These are phyloP conservation scores for Thera britannica DNA, from an alignment of 2,888 invertebrate species.

Conservation along the genomic window DNA sequence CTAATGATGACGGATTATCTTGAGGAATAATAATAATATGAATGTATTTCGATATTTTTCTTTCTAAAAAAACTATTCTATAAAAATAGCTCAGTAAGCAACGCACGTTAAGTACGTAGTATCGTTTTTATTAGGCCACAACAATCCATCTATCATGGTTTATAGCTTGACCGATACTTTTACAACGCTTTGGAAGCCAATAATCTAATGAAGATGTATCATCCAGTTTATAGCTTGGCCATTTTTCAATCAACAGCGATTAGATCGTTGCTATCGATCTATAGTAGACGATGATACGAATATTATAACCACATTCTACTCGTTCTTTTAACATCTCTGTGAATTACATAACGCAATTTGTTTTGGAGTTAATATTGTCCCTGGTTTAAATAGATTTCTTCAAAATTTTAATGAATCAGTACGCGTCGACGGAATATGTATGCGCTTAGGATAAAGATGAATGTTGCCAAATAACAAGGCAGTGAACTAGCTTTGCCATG, in stretches of 20 bases:
- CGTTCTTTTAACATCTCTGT: background rate
- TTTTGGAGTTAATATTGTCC: background rate
- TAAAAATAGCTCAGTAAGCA: background rate
- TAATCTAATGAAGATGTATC: slow-evolving; percentile 26
- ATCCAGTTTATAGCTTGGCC: slow-evolving; percentile 2
- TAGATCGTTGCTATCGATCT: background rate
- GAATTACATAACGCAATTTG: background rate
- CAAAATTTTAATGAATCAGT: slow-evolving; percentile 17
- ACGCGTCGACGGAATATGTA: slow-evolving; percentile 13
- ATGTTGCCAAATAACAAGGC: slow-evolving; percentile 20
- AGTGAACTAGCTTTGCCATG: slow-evolving; percentile 6
- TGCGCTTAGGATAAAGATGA: slow-evolving; percentile 15
- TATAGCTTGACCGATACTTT: slow-evolving; percentile 26
- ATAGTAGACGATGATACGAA: background rate
- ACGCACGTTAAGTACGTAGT: background rate
- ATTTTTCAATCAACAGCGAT: slow-evolving; percentile 11
- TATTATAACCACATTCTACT: background rate
- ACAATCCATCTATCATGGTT: slow-evolving; percentile 21
- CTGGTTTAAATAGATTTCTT: slow-evolving; percentile 2
- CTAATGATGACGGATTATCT: slow-evolving; percentile 19
- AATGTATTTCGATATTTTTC: background rate
- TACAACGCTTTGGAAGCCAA: slow-evolving; percentile 18
- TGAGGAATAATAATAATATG: slow-evolving; percentile 4
- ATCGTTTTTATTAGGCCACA: slow-evolving; percentile 14
- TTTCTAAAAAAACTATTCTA: slow-evolving; percentile 1